Percentiles rank a stretch among this genome's conserved stretches.
Conservation (phyloP, 2,797 vertebrate species). For the Coilia nasus region DNA sequence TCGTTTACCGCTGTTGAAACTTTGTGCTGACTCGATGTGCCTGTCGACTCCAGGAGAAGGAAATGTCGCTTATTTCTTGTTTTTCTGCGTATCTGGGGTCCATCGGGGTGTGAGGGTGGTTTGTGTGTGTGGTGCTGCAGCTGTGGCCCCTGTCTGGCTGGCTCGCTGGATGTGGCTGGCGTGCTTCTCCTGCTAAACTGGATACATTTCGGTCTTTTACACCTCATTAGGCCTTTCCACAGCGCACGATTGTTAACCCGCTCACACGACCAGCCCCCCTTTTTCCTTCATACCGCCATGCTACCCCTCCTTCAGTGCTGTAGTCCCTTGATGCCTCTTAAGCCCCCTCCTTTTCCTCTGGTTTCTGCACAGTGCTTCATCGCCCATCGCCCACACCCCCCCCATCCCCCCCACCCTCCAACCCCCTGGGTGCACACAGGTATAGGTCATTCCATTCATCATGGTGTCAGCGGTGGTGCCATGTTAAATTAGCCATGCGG, state of each 20-base stretch:
- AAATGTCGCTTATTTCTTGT: neutral
- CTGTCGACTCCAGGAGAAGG: neutral
- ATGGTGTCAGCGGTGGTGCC: conserved; percentile 31
- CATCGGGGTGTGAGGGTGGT: neutral
- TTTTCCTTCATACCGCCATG: neutral
- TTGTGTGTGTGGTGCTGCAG: neutral
- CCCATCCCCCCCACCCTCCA: neutral
- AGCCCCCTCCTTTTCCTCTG: neutral
- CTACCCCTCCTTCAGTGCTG: neutral
- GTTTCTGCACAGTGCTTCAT: conserved; percentile 14
- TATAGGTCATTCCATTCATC: conserved; percentile 42
- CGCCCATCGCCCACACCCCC: neutral
- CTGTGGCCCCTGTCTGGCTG: neutral
- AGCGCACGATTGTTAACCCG: neutral
- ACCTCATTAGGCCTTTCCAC: conserved; percentile 9
- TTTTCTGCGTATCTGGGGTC: neutral
- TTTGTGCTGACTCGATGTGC: neutral
- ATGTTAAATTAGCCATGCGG: conserved; percentile 39
- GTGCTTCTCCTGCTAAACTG: neutral
- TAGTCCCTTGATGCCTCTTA: neutral
- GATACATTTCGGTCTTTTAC: conserved; percentile 5
- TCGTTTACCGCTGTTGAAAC: neutral
- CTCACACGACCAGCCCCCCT: neutral
- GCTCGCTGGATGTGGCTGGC: neutral
- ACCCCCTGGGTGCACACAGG: conserved; percentile 13